Evolutionary conservation across 1,140 invertebrate species (phyloP).

Genomic region (Vollenhovia emeryi): DNA sequence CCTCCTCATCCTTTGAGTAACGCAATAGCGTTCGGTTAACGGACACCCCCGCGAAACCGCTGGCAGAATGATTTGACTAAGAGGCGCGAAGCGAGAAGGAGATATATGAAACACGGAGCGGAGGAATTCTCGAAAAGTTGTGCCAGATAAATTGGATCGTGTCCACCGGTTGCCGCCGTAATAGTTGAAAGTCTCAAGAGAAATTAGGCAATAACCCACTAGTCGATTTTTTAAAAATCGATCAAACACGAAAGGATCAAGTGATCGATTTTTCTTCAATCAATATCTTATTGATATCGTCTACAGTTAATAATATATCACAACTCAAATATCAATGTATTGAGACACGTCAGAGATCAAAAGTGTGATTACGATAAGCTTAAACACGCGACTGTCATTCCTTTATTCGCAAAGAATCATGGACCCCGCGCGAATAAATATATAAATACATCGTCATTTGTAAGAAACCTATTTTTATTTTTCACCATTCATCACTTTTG

Average conservation of each 20-base stretch:
- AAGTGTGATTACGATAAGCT: not conserved
- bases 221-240: not conserved
- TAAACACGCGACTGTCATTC: not conserved
- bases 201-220: slow-evolving; percentile 47
- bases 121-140: slow-evolving; percentile 46
- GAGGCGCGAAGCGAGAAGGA: not conserved
- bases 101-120: not conserved
- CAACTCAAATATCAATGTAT: not conserved
- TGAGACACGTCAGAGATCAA: not conserved
- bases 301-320: not conserved
- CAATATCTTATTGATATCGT: not conserved
- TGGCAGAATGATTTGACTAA: slow-evolving; percentile 26
- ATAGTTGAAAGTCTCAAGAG: slow-evolving; percentile 49
- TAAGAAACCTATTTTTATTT: slow-evolving; percentile 69
- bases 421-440: slow-evolving; percentile 57
- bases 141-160: slow-evolving; percentile 69
- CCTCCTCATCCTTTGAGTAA: slow-evolving; percentile 1
- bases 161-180: slow-evolving; percentile 38
- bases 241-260: not conserved
- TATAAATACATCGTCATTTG: slow-evolving; percentile 63
- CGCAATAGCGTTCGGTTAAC: slow-evolving; percentile 18
- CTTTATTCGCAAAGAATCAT: not conserved
- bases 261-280: not conserved
- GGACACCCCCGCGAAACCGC: slow-evolving; percentile 37
- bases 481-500: not conserved